These are phyloP conservation scores for Noctilio leporinus DNA, from an alignment of 2,113 vertebrate genomes.

Conservation along the genomic window DNA sequence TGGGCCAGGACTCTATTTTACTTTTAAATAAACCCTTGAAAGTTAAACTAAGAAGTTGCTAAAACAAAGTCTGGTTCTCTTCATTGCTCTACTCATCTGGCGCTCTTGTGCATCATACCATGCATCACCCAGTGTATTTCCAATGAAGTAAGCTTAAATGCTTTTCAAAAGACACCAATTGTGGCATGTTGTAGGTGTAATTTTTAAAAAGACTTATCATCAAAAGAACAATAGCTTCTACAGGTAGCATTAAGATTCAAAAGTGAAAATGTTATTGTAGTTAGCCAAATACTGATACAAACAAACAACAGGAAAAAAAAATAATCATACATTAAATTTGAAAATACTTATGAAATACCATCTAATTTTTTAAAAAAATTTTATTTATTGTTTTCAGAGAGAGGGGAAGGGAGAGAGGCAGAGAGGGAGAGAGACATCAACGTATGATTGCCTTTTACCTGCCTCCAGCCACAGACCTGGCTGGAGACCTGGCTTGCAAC, in stretches of 20 bases:
- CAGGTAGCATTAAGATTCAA: not conserved
- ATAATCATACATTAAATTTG: not conserved
- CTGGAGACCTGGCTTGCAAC: too few species aligned
- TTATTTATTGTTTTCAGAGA: too few species aligned
- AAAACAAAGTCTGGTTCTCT: not conserved
- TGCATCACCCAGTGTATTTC: not conserved
- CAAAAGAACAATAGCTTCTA: not conserved
- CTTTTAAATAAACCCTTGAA: not conserved
- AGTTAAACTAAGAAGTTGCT: conserved; percentile 6
- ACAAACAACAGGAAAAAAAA: not conserved
- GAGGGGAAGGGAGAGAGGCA: too few species aligned
- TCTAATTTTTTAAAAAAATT: not conserved
- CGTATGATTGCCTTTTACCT: too few species aligned
- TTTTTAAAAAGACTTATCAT: not conserved
- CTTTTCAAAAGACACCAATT: not conserved
- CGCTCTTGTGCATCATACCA: not conserved
- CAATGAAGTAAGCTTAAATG: not conserved
- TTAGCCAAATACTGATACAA: not conserved
- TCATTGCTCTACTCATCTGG: not conserved
- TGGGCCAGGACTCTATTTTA: not conserved
- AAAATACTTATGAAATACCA: not conserved
- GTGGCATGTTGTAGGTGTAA: not conserved
- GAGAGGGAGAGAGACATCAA: too few species aligned
- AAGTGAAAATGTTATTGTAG: not conserved
- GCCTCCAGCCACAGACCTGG: too few species aligned